Conservation (phyloP, 2,888 invertebrate genomes). For the Quadriops clusia region DNA sequence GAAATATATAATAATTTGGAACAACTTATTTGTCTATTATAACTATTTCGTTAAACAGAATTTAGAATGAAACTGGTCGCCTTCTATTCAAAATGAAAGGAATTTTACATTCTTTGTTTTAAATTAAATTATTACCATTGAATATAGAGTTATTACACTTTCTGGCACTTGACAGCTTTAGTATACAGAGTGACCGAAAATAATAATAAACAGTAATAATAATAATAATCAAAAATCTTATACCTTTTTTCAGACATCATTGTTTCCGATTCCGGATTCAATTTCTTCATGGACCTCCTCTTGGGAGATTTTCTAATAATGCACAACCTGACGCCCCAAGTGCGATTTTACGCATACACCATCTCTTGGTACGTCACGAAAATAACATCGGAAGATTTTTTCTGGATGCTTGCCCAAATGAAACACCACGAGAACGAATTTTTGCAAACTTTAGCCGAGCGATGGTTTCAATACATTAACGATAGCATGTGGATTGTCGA, state of each 20-base stretch:
- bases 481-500: slow-evolving; percentile 40
- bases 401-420: slow-evolving; percentile 50
- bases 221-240: too few relatives aligned
- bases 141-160: too few relatives aligned
- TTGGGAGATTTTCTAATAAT: slow-evolving; percentile 68
- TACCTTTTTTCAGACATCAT: slow-evolving; percentile 68
- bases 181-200: too few relatives aligned
- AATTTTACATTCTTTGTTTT: too few relatives aligned
- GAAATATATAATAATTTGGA: too few relatives aligned
- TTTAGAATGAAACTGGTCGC: too few relatives aligned
- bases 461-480: slow-evolving; percentile 47
- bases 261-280: slow-evolving; percentile 89
- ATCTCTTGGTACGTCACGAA: slow-evolving; percentile 97
- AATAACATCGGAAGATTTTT: slow-evolving; percentile 62
- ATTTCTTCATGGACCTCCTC: slow-evolving; percentile 80
- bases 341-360: slow-evolving; percentile 74
- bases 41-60: too few relatives aligned
- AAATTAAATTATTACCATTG: too few relatives aligned
- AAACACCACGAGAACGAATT: slow-evolving; percentile 22
- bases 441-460: slow-evolving; percentile 38
- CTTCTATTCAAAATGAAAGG: too few relatives aligned
- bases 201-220: too few relatives aligned
- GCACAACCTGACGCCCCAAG: slow-evolving; percentile 42
- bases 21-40: too few relatives aligned
- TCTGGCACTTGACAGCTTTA: too few relatives aligned